Conservation (phyloP, 2,888 invertebrate species). For the Leptodirus hochenwartii region DNA sequence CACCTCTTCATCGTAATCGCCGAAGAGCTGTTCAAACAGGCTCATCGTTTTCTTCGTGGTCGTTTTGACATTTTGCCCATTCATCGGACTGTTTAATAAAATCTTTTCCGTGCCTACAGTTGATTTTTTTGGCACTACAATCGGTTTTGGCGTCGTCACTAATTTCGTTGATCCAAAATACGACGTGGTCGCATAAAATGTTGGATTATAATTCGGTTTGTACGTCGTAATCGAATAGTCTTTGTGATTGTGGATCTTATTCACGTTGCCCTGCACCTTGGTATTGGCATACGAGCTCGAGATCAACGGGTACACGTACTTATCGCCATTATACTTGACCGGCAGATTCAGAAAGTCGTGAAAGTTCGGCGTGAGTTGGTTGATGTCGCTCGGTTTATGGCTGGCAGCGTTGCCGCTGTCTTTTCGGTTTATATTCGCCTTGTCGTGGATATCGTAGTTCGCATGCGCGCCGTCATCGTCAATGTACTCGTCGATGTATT, state of each 20-base stretch:
- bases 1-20: conserved; percentile 24
- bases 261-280: conserved; percentile 46
- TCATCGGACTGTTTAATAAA: conserved; percentile 15
- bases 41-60: conserved; percentile 26
- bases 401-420: conserved; percentile 23
- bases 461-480: conserved; percentile 14
- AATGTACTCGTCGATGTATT: conserved; percentile 15
- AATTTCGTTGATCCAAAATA: conserved; percentile 12
- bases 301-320: conserved; percentile 48
- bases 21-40: conserved; percentile 26
- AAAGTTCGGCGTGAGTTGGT: conserved; percentile 40
- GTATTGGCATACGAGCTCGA: conserved; percentile 54
- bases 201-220: conserved; percentile 23
- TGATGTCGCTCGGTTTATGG: conserved; percentile 40
- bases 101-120: conserved; percentile 10
- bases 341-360: conserved; percentile 51
- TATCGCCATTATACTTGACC: conserved; percentile 46
- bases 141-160: conserved; percentile 14
- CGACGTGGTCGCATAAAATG: conserved; percentile 20
- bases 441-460: conserved; percentile 16
- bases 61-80: conserved; percentile 12
- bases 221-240: conserved; percentile 22
- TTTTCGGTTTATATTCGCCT: conserved; percentile 27
- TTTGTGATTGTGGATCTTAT: conserved; percentile 33
- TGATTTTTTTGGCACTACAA: conserved; percentile 7